Conservation (phyloP, 2,888 invertebrate species). For the Leucophenga montana region DNA sequence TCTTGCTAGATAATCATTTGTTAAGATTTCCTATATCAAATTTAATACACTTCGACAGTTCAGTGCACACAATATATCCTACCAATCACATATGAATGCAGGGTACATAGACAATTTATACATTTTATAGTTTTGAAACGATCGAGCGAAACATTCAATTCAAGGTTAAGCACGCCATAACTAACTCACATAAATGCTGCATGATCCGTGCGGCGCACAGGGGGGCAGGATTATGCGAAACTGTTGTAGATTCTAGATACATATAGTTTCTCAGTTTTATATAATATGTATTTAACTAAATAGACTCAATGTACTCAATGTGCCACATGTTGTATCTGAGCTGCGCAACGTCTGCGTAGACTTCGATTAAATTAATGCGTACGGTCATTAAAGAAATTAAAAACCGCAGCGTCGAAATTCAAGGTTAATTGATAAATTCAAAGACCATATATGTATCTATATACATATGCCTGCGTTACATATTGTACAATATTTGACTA, state of each 20-base stretch:
- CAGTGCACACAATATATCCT: background rate
- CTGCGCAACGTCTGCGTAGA: background rate
- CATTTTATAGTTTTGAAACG: constrained; percentile 22
- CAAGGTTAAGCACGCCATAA: constrained; percentile 64
- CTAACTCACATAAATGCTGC: constrained; percentile 58
- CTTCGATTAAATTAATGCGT: constrained; percentile 20
- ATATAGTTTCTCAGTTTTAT: background rate
- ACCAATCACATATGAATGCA: background rate
- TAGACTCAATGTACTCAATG: background rate
- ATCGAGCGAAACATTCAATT: constrained; percentile 42
- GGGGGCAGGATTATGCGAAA: background rate
- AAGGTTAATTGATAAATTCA: constrained; percentile 59
- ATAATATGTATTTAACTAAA: background rate
- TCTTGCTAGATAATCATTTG: too few species aligned
- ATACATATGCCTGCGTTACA: too few species aligned
- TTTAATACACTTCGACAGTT: too few species aligned
- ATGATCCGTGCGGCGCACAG: background rate
- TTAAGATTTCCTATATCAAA: too few species aligned
- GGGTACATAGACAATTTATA: constrained; percentile 40
- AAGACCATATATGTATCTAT: too few species aligned
- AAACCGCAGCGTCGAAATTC: constrained; percentile 45
- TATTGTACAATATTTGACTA: too few species aligned
- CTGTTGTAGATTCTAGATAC: background rate
- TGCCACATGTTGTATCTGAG: too few species aligned
- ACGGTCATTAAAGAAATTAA: constrained; percentile 28